phyloP scores from a whole-genome alignment of 2,888 invertebrate genomes.

The Eupithecia inturbata region DNA sequence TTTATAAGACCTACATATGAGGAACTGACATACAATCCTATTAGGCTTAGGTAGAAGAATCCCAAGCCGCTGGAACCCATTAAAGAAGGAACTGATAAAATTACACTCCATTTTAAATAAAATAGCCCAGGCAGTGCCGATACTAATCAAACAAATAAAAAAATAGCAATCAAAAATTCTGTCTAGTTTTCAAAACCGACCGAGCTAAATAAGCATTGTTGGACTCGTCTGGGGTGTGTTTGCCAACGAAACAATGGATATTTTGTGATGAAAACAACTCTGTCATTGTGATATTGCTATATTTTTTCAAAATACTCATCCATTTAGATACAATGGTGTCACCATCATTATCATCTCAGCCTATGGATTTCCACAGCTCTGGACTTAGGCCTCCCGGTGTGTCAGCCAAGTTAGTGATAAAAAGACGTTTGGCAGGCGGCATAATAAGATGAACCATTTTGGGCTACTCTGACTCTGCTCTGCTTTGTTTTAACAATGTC shows the following conservation, averaged over 20 bases:
- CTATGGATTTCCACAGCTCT: background rate
- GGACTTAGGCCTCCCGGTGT: background rate
- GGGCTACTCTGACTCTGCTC: too few species aligned
- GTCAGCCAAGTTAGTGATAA: background rate
- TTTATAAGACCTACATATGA: too few species aligned
- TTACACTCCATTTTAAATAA: background rate
- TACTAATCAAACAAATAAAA: background rate
- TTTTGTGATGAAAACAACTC: background rate
- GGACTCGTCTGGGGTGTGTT: background rate
- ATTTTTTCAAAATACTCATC: background rate
- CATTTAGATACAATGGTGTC: background rate
- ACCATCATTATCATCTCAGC: background rate
- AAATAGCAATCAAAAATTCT: background rate
- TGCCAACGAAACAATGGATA: background rate
- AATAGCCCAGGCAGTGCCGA: background rate
- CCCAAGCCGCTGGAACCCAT: background rate
- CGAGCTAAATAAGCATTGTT: background rate
- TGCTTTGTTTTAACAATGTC: too few species aligned
- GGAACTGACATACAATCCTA: background rate
- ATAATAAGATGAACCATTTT: too few species aligned
- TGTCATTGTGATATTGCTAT: background rate
- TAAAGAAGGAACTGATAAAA: background rate
- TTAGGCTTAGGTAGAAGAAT: background rate
- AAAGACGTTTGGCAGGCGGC: too few species aligned
- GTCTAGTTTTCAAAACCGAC: background rate